Evolutionary conservation across 1,140 invertebrate genomes (phyloP), one percentile per base, ranked within the genome.

Genomic region (Heterodera carotae): DNA sequence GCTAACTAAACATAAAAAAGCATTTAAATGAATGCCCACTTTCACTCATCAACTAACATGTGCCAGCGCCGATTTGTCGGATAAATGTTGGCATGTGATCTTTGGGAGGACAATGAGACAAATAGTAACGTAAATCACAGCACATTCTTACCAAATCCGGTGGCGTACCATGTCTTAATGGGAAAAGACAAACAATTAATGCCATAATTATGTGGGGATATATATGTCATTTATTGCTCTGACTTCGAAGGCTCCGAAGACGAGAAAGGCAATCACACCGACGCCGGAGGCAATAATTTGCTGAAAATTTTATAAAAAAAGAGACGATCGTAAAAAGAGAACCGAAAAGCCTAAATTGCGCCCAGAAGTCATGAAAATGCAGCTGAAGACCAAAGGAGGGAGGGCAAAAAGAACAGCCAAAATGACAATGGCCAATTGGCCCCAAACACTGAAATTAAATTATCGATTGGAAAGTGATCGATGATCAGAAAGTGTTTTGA

Each of bases 41-140:
- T 59, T 18, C 27, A 22, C 59, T n/a, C 15, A 33, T 70, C 36
- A 12, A 62, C 79, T 82, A 74, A 87, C 39, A 86, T 15, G 80
- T 84, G 29, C 86, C 86, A 33, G 79, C 84, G 29, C 85, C 86
- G 75, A 87, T 86, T 53, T 82, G 80, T 75, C 85, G 86, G 69
- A 87, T 87, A 71, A 87, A 87, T 36, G 81, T 74, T 2, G 76
- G 79, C 86, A 87, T 87, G 73, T 87, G 86, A 77, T 88, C 86
- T 74, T 27, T 62, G 25, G 6, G 22, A 31, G 34, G 27, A 74
- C 18, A 31, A 31, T 62, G n/a, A 22, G 3, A 74, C n/a, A 64
- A n/a, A 33, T 25, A 29, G 33, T 18, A 62, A 22, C 27, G 8
- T 64, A 64, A 31, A 8, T n/a, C n/a, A n/a, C n/a, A 36, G 31